These are phyloP conservation scores for Protaetia brevitarsis DNA, from an alignment of 1,140 invertebrate genomes.

Conservation along the genomic window DNA sequence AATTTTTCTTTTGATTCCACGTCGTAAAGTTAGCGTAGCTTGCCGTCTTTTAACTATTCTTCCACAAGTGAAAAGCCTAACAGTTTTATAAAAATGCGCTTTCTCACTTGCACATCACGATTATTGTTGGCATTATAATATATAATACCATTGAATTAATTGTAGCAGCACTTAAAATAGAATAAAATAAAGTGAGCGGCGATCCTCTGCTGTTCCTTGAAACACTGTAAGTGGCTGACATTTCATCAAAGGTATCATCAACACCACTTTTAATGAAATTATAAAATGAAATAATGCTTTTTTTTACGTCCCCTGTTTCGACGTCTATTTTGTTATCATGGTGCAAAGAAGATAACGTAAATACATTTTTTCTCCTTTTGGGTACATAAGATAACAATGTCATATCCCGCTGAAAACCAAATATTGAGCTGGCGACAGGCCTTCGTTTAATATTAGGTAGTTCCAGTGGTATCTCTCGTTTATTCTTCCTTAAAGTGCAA, in stretches of 20 bases:
- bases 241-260: conserved; percentile 47
- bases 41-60: no score
- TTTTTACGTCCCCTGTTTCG: conserved; percentile 33
- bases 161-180: conserved; percentile 51
- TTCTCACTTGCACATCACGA: no score
- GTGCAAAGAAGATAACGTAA: conserved; percentile 41
- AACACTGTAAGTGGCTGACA: conserved; percentile 43
- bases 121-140: no score
- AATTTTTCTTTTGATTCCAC: no score
- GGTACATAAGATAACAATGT: conserved; percentile 35
- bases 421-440: conserved; percentile 23
- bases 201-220: conserved; percentile 43
- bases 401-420: conserved; percentile 31
- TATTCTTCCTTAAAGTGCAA: conserved; percentile 41
- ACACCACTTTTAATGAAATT: conserved; percentile 49
- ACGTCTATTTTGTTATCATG: conserved; percentile 32
- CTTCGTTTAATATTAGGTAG: conserved; percentile 30
- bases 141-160: no score
- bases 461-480: conserved; percentile 43
- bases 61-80: no score
- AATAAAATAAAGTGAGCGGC: conserved; percentile 42
- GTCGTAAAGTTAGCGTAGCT: no score
- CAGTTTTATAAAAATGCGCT: no score
- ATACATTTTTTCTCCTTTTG: conserved; percentile 40
- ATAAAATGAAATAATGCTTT: conserved; percentile 44